Evolutionary conservation across 1,140 invertebrate genomes (phyloP), one percentile per base, ranked within the genome.

Genomic region (Bicyclus anynana): DNA sequence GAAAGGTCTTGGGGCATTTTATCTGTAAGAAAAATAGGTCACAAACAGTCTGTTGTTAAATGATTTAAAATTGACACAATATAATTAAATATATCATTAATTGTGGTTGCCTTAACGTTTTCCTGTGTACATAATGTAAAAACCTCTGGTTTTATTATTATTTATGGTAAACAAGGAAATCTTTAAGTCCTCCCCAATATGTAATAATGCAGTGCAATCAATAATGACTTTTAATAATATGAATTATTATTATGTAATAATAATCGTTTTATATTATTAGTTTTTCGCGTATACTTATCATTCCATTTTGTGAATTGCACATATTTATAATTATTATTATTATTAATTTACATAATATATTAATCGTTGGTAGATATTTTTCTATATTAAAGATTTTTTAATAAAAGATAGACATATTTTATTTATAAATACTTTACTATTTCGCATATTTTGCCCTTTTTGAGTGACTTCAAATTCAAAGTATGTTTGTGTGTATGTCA

Each of bases 261-360:
- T 38, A 38, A 1, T 16, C 37, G 2, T 38, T 38, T 16, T 20
- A 20, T 42, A 7, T 18, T 29, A 33, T 33, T 33, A 33, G 29
- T 33, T 33, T 33, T 33, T 44, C 16, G 40, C 57, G 26, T 67
- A 67, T 53, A 67, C 27, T 54, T 53, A 76, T 74, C 76, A 79
- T 79, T 79, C 76, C 76, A 73, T 54, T 64, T 46, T 53, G 52
- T 65, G 59, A 70, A 66, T 68, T 59, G 65, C 49, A 66, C 52
- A 65, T 67, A 65, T 27, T 56, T 59, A 33, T 42, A 67, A 65
- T 63, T 59, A 59, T 67, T 74, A 67, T 70, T 72, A n/a, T n/a
- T n/a, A n/a, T n/a, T n/a, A n/a, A n/a, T n/a, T n/a, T n/a, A n/a
- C n/a, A n/a, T n/a, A 67, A 65, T 76, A 33, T 33, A 33, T 12